Evolutionary conservation across 2,888 invertebrate species (phyloP).

Genomic region (Gasteruption jaculator): DNA sequence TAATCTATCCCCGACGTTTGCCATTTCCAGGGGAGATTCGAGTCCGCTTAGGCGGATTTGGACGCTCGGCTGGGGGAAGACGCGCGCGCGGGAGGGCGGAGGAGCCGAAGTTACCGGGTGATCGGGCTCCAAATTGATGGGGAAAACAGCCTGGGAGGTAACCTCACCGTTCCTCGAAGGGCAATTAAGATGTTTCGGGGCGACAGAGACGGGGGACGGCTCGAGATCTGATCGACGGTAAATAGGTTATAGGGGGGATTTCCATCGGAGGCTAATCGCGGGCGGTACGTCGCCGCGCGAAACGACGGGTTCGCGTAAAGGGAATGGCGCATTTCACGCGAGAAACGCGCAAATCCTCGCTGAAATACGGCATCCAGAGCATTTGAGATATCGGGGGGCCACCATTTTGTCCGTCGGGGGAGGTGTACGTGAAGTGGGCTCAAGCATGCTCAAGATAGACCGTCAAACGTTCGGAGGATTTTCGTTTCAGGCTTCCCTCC

Average conservation of each 20-base stretch:
- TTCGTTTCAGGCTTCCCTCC: conserved; percentile 19
- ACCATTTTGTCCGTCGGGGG: conserved; percentile 54
- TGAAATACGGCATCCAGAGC: conserved; percentile 40
- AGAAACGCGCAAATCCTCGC: conserved; percentile 30
- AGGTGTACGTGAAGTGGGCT: conserved; percentile 51
- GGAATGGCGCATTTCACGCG: conserved; percentile 18
- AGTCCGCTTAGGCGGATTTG: not conserved
- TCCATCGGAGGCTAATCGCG: conserved; percentile 10
- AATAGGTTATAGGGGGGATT: conserved; percentile 41
- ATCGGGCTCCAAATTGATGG: conserved; percentile 6
- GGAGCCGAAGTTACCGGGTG: too few species aligned
- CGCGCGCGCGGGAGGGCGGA: not conserved
- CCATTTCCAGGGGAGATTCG: too few species aligned
- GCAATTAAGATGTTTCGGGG: conserved; percentile 40
- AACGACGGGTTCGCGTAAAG: conserved; percentile 20
- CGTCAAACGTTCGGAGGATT: conserved; percentile 38
- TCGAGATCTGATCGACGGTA: conserved; percentile 29
- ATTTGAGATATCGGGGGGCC: conserved; percentile 48
- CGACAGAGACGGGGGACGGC: conserved; percentile 34
- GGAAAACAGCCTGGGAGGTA: conserved; percentile 20
- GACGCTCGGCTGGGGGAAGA: not conserved
- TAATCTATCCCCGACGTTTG: too few species aligned
- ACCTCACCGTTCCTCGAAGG: conserved; percentile 32
- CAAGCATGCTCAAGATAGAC: conserved; percentile 47
- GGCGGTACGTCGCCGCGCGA: conserved; percentile 15